Conservation (phyloP, 2,797 vertebrate species). For the Coendou prehensilis region DNA sequence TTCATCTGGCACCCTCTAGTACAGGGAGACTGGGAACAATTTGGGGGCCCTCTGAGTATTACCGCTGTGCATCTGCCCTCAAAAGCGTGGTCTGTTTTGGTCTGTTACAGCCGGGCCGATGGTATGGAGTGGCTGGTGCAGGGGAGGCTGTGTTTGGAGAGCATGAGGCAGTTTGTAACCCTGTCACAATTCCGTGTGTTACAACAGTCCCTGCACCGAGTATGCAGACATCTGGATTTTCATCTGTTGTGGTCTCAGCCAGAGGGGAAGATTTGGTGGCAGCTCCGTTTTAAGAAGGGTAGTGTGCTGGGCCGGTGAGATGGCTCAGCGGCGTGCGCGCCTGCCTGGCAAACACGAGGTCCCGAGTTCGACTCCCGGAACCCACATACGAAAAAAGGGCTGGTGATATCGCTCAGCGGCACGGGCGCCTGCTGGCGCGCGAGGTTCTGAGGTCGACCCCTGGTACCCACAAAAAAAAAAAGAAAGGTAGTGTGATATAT, state of each 20-base stretch:
- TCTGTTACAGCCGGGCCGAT: background rate
- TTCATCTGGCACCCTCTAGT: too few relatives aligned
- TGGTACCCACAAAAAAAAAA: too few relatives aligned
- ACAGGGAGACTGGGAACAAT: background rate
- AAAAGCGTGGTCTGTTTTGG: background rate
- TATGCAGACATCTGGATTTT: slow-evolving; percentile 48
- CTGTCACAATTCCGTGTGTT: background rate
- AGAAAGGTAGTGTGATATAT: background rate
- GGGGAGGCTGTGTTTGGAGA: background rate
- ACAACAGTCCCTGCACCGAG: background rate
- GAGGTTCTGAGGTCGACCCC: too few relatives aligned
- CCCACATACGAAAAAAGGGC: too few relatives aligned
- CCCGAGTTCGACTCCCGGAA: too few relatives aligned
- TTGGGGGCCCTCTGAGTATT: background rate
- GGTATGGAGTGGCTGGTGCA: background rate
- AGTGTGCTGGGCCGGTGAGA: background rate
- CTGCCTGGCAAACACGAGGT: too few relatives aligned
- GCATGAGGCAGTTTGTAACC: background rate
- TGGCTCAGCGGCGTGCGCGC: too few relatives aligned
- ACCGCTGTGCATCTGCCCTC: accelerated
- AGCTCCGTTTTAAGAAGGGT: slow-evolving; percentile 58
- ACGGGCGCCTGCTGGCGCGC: too few relatives aligned
- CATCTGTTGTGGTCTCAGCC: slow-evolving; percentile 63
- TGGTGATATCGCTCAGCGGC: too few relatives aligned
- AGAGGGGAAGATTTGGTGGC: slow-evolving; percentile 40